Base-by-base conservation (phyloP, 2,888 invertebrate genomes). In the Trachelus iudaicus region DNA sequence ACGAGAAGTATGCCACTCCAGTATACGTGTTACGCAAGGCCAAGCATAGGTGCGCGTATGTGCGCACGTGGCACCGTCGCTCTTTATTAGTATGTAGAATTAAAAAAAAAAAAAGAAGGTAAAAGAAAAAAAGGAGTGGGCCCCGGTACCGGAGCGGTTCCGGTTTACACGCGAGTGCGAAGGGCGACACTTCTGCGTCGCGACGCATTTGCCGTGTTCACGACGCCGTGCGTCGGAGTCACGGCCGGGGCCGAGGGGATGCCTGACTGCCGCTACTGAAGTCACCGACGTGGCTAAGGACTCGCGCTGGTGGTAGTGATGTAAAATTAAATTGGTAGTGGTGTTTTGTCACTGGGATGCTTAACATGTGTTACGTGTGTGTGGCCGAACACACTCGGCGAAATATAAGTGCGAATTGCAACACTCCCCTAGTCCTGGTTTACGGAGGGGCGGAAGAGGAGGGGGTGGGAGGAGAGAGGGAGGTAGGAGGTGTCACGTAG, bases 371-470 rank as follows among this genome's bases (percentile, higher is more conserved):
- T 56, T 23, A 56, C 56, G 56, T 56, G 56, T 6, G 23, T 56
- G 23, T 15, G 23, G 56, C 2, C 9, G 23, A 56, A 71, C 71
- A 93, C 93, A 94, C 94, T 94, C 93, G 93, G 93, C 93, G 92
- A 33, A 93, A 94, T 93, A 93, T 94, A 94, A 94, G 94, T 94
- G 94, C 93, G 93, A 94, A 94, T 94, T 93, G 94, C 94, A 93
- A 94, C 94, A 93, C 94, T 94, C 93, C 93, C 92, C 92, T 92
- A 92, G 56, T 23, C 92, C 92, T 92, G 91, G 86, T 76, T 75
- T 76, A 79, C 75, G 69, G 79, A 82, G 84, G 73, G 12, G 12
- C 81, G 82, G 80, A 78, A 79, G 73, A 75, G 77, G 80, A 80
- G 79, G 81, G 73, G 75, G n/a, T n/a, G n/a, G n/a, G 73, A 75